Conservation (phyloP, 1,140 invertebrate species). For the Pinna nobilis region DNA sequence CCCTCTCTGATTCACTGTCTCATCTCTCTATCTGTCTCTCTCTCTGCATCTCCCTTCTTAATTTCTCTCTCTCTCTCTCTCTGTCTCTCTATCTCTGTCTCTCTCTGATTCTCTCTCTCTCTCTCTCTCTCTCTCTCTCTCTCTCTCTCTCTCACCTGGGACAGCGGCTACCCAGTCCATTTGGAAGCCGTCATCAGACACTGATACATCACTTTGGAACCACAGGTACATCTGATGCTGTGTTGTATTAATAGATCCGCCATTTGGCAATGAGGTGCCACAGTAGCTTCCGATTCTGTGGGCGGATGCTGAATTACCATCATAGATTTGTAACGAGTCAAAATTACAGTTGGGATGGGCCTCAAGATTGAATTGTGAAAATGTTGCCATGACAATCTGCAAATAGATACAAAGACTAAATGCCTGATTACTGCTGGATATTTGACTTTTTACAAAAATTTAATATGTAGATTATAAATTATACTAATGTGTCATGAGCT, state of each 20-base stretch:
- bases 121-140: too few relatives aligned
- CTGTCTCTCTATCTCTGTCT: too few relatives aligned
- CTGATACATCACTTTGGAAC: constrained; percentile 66
- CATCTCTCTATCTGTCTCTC: too few relatives aligned
- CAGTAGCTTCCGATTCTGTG: constrained; percentile 83
- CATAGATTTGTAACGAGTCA: constrained; percentile 76
- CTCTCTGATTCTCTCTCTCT: too few relatives aligned
- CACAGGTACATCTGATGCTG: constrained; percentile 78
- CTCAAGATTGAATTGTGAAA: constrained; percentile 78
- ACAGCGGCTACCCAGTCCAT: constrained; percentile 76
- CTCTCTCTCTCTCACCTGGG: constrained; percentile 71
- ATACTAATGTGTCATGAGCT: too few relatives aligned
- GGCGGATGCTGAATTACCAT: constrained; percentile 80
- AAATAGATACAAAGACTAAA: too few relatives aligned
- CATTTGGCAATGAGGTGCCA: constrained; percentile 80
- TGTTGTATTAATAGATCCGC: constrained; percentile 78
- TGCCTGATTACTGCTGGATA: too few relatives aligned
- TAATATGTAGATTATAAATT: too few relatives aligned
- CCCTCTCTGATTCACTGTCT: too few relatives aligned
- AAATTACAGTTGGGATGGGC: constrained; percentile 64
- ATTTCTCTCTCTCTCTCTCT: too few relatives aligned
- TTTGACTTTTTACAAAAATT: background rate
- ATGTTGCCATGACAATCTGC: constrained; percentile 71
- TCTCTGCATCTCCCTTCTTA: too few relatives aligned
- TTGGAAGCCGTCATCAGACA: constrained; percentile 64